phyloP scores from a whole-genome alignment of 2,113 vertebrate genomes.

The Puffinus mauretanicus region DNA sequence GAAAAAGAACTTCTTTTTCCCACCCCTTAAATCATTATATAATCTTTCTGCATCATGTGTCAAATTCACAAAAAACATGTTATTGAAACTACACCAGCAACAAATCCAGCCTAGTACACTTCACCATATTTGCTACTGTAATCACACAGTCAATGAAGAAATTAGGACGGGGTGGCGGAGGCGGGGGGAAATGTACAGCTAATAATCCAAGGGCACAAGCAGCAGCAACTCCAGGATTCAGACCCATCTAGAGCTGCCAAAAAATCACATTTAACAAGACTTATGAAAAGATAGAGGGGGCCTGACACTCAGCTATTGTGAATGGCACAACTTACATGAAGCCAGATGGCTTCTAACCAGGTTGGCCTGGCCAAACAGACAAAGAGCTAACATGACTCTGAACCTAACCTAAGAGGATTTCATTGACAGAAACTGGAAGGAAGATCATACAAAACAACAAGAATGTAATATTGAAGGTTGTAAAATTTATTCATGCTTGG shows the following conservation, averaged over 20 bases:
- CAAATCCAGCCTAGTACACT: background rate
- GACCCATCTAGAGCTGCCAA: background rate
- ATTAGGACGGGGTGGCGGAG: rapidly evolving
- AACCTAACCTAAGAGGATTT: background rate
- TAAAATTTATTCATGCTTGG: background rate
- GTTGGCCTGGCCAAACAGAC: background rate
- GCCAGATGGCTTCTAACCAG: background rate
- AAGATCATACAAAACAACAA: background rate
- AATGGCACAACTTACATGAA: background rate
- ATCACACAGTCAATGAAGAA: background rate
- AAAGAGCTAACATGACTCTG: background rate
- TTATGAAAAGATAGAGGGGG: background rate
- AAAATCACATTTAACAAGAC: background rate
- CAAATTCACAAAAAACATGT: background rate
- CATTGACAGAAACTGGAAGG: background rate
- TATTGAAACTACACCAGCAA: background rate
- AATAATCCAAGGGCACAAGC: background rate
- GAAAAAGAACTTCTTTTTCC: background rate
- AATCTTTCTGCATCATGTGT: background rate
- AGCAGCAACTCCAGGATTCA: background rate
- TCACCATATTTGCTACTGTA: background rate
- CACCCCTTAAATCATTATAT: background rate
- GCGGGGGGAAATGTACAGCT: no score
- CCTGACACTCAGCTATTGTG: background rate
- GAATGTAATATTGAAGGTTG: background rate